These are phyloP conservation scores for Pseudochirops corinnae DNA, from an alignment of 2,797 vertebrate genomes.

Conservation along the genomic window DNA sequence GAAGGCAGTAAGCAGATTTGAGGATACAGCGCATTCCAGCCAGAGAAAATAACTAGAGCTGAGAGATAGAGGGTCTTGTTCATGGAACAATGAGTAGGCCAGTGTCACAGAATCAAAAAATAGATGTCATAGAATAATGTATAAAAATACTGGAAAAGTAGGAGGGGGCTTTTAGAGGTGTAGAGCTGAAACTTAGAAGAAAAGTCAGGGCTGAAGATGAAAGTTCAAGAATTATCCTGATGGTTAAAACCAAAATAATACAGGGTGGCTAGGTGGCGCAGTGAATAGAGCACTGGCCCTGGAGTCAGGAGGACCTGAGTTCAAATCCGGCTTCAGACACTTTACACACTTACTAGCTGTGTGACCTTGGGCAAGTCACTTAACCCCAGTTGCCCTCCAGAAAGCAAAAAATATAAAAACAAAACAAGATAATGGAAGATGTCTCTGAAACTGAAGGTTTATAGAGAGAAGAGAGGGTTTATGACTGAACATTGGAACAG, in stretches of 20 bases:
- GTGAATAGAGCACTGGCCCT: too few species aligned
- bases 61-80: not conserved
- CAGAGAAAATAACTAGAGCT: not conserved
- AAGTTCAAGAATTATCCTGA: not conserved
- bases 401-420: too few species aligned
- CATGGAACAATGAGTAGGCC: not conserved
- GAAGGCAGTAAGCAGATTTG: not conserved
- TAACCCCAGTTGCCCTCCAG: too few species aligned
- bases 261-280: too few species aligned
- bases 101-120: not conserved
- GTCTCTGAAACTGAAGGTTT: not conserved
- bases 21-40: not conserved
- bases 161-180: not conserved
- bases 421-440: not conserved
- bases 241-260: not conserved
- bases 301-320: too few species aligned
- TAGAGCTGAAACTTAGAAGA: not conserved
- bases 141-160: not conserved
- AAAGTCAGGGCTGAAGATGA: not conserved
- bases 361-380: too few species aligned
- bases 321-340: too few species aligned
- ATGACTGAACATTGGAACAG: not conserved
- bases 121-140: not conserved
- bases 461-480: not conserved
- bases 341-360: too few species aligned